These are phyloP conservation scores for Procambarus clarkii DNA, from an alignment of 1,140 invertebrate species.

Conservation along the genomic window DNA sequence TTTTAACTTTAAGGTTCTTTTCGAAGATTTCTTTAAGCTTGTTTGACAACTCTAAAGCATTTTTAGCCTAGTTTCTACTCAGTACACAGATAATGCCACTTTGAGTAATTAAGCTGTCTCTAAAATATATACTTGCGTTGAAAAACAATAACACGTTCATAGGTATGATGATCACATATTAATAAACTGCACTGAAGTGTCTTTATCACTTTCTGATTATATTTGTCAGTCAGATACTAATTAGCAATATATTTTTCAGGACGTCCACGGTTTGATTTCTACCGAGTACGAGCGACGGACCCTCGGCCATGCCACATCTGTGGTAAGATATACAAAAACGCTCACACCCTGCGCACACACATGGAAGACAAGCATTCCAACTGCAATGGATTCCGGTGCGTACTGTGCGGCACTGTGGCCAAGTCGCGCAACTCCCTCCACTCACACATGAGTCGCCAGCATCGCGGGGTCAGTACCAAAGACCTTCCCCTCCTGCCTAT, in stretches of 20 bases:
- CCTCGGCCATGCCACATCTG: conserved; percentile 93
- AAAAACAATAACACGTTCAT: no score
- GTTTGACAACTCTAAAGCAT: no score
- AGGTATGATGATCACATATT: no score
- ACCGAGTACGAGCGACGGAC: conserved; percentile 91
- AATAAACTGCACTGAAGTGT: no score
- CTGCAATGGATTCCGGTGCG: conserved; percentile 92
- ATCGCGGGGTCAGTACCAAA: conserved; percentile 93
- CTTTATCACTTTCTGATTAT: neutral
- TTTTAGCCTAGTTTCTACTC: no score
- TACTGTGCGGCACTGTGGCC: conserved; percentile 92
- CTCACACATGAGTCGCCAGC: conserved; percentile 94
- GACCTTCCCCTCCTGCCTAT: conserved; percentile 92
- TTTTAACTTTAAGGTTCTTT: no score
- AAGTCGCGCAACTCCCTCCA: conserved; percentile 93
- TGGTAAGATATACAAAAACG: conserved; percentile 88
- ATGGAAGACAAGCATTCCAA: conserved; percentile 94
- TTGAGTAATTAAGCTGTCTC: no score
- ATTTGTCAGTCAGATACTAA: neutral
- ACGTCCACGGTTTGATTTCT: conserved; percentile 85
- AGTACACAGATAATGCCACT: no score
- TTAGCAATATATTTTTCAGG: conserved; percentile 49
- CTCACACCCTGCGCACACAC: conserved; percentile 91
- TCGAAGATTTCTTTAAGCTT: no score
- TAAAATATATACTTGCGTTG: no score